phyloP scores from a whole-genome alignment of 2,888 invertebrate genomes.

The Dermolepida albohirtum region DNA sequence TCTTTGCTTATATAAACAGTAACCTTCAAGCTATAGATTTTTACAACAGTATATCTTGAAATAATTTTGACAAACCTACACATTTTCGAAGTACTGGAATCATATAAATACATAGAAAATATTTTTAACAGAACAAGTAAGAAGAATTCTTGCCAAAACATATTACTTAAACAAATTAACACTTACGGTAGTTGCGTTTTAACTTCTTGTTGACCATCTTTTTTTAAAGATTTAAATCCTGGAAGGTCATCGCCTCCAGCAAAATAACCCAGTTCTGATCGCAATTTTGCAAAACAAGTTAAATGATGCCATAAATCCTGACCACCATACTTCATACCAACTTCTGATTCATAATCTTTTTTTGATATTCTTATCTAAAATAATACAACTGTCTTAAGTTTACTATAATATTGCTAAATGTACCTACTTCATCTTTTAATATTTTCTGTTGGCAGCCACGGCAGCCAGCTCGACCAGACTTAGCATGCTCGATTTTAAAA shows the following conservation, averaged over 20 bases:
- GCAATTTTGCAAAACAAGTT: constrained; percentile 85
- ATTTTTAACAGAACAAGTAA: too few species aligned
- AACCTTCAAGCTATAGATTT: too few species aligned
- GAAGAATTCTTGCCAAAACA: background rate
- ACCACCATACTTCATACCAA: constrained; percentile 85
- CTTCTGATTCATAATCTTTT: constrained; percentile 85
- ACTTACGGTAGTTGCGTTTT: constrained; percentile 75
- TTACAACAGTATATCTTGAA: too few species aligned
- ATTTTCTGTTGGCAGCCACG: constrained; percentile 88
- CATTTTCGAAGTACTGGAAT: too few species aligned
- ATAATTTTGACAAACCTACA: too few species aligned
- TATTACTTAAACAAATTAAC: background rate
- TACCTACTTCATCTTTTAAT: constrained; percentile 72
- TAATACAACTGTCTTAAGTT: background rate
- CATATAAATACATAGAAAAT: too few species aligned
- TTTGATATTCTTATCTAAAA: constrained; percentile 79
- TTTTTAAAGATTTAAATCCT: constrained; percentile 78
- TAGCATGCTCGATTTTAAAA: constrained; percentile 86
- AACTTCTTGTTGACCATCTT: constrained; percentile 77
- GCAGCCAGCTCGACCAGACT: constrained; percentile 84
- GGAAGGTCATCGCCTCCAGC: constrained; percentile 79
- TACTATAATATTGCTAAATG: background rate
- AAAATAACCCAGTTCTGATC: constrained; percentile 80
- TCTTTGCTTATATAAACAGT: too few species aligned
- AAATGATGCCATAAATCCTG: constrained; percentile 92